Evolutionary conservation across 2,113 vertebrate species (phyloP).

Genomic region (Rissa tridactyla): DNA sequence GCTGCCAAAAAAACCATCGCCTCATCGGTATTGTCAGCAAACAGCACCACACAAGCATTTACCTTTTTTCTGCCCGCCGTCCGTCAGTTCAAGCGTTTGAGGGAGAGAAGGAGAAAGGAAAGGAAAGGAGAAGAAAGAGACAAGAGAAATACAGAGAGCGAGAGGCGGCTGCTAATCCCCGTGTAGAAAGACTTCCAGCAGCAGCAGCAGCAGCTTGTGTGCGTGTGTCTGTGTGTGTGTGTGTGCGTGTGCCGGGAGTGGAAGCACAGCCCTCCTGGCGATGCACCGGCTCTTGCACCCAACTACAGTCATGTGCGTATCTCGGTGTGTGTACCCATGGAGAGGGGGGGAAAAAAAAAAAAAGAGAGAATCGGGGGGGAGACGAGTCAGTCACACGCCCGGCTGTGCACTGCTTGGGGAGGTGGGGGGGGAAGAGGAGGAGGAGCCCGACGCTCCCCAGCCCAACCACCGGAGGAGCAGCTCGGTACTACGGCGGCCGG

Average conservation of each 20-base stretch:
- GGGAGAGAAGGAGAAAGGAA: not conserved
- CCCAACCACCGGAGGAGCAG: slow-evolving; percentile 62
- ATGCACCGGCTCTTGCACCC: slow-evolving; percentile 27
- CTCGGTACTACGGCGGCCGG: not conserved
- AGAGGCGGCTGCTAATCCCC: slow-evolving; percentile 55
- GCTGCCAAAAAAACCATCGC: not conserved
- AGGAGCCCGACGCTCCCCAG: slow-evolving; percentile 71
- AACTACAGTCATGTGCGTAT: slow-evolving; percentile 52
- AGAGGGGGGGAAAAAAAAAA: not conserved
- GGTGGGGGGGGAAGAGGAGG: slow-evolving; percentile 31
- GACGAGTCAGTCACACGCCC: slow-evolving; percentile 10
- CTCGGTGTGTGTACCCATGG: slow-evolving; percentile 30
- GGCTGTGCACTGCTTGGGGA: not conserved
- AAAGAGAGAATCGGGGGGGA: not conserved
- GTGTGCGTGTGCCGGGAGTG: slow-evolving; percentile 27
- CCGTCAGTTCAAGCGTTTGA: not conserved
- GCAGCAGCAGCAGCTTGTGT: not conserved
- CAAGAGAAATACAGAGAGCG: not conserved
- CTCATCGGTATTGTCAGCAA: not conserved
- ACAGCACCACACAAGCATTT: slow-evolving; percentile 1
- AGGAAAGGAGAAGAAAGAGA: not conserved
- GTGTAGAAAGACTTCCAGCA: slow-evolving; percentile 23
- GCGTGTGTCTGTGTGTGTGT: not conserved
- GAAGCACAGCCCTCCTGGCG: slow-evolving; percentile 48
- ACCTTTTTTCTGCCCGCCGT: slow-evolving; percentile 25